Evolutionary conservation across 2,888 invertebrate species (phyloP).

Genomic region (Scaptomyza cyrtandrae): DNA sequence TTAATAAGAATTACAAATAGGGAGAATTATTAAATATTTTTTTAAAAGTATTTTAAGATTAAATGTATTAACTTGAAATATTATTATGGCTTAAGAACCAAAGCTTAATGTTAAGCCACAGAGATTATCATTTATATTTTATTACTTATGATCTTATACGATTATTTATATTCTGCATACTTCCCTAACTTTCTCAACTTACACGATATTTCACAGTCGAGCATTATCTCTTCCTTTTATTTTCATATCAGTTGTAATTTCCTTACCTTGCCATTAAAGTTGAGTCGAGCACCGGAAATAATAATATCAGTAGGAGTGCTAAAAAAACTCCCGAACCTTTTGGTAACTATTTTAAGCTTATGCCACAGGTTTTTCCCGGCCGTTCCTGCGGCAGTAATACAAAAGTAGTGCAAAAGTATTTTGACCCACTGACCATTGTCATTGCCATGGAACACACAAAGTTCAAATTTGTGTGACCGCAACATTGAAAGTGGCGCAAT

Average conservation of each 20-base stretch:
- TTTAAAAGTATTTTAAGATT: too few relatives aligned
- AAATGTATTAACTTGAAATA: too few relatives aligned
- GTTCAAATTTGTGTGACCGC: constrained; percentile 63
- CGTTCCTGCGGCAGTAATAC: not conserved
- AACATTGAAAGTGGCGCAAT: constrained; percentile 48
- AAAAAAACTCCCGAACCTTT: not conserved
- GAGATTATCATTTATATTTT: too few relatives aligned
- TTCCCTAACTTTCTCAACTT: not conserved
- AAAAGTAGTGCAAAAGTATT: constrained; percentile 37
- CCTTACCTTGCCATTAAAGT: constrained; percentile 13
- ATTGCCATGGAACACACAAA: constrained; percentile 28
- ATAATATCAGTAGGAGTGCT: not conserved
- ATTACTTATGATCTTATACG: too few relatives aligned
- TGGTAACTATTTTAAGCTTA: not conserved
- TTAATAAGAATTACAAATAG: too few relatives aligned
- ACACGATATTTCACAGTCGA: not conserved
- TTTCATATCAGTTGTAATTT: constrained; percentile 25
- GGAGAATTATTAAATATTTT: too few relatives aligned
- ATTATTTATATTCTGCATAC: too few relatives aligned
- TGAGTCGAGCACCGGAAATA: not conserved
- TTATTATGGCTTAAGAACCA: too few relatives aligned
- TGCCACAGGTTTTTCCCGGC: not conserved
- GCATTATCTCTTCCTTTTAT: not conserved
- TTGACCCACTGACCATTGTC: constrained; percentile 71
- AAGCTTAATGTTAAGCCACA: too few relatives aligned